A percentile compares a stretch with the other conserved stretches of the same genome.
Conservation (phyloP, 2,888 invertebrate species). For the Stenurella melanura region DNA sequence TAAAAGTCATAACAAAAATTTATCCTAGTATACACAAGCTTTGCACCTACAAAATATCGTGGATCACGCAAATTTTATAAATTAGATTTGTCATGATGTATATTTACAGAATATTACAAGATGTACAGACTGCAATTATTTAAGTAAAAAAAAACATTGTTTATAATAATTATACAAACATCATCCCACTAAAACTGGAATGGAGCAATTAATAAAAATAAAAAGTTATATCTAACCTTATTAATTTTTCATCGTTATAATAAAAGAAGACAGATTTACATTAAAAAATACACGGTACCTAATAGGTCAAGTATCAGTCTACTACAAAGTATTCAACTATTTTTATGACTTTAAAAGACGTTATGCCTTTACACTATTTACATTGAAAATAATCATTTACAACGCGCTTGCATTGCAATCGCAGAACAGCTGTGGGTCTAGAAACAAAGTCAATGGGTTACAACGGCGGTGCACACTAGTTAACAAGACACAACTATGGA, state of each 20-base stretch:
- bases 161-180: conserved; percentile 67
- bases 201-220: conserved; percentile 62
- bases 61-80: conserved; percentile 45
- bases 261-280: conserved; percentile 69
- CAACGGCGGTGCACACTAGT: conserved; percentile 67
- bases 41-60: conserved; percentile 45
- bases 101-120: conserved; percentile 70
- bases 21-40: conserved; percentile 54
- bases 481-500: conserved; percentile 69
- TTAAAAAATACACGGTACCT: conserved; percentile 73
- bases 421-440: conserved; percentile 62
- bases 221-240: conserved; percentile 59
- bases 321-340: conserved; percentile 70
- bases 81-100: conserved; percentile 51
- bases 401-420: conserved; percentile 66
- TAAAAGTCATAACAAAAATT: conserved; percentile 57
- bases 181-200: conserved; percentile 75
- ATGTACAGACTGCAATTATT: conserved; percentile 71
- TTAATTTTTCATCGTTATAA: conserved; percentile 56
- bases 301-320: conserved; percentile 71
- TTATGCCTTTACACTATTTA: conserved; percentile 74
- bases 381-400: conserved; percentile 71
- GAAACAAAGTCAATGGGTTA: conserved; percentile 61
- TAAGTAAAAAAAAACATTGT: conserved; percentile 66
- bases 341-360: conserved; percentile 70